Conservation (phyloP, 2,797 vertebrate genomes). For the Xerus rutilus region DNA sequence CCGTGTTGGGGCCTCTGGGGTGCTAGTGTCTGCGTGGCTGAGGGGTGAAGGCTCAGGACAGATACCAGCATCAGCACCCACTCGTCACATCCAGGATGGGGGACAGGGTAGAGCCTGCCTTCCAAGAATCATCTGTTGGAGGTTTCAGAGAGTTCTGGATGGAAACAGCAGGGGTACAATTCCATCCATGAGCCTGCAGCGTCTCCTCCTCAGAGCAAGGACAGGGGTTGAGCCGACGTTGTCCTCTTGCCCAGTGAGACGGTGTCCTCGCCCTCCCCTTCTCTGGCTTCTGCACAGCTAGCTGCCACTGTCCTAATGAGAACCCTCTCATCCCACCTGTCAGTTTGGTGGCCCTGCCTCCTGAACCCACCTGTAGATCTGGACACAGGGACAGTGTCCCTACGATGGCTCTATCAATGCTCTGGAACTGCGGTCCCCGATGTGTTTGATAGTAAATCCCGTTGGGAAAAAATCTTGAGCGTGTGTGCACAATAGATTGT, state of each 20-base stretch:
- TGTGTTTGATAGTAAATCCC: too few species aligned
- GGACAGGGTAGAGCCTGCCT: not conserved
- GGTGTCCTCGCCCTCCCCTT: accelerated
- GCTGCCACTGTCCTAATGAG: not conserved
- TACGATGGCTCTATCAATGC: too few species aligned
- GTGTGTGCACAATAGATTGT: not conserved
- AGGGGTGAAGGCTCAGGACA: not conserved
- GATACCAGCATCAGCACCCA: accelerated
- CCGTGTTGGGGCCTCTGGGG: accelerated
- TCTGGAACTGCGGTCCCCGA: not conserved
- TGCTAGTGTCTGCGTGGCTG: not conserved
- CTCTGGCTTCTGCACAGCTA: not conserved
- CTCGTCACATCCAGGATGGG: accelerated
- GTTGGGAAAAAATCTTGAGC: not conserved
- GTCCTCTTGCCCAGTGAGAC: not conserved
- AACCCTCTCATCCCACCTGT: not conserved
- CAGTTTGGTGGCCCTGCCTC: accelerated
- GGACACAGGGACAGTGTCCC: accelerated
- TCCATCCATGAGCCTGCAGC: accelerated
- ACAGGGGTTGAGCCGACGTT: not conserved
- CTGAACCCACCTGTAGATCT: not conserved
- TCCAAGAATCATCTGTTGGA: not conserved
- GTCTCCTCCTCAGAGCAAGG: not conserved
- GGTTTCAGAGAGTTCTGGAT: not conserved
- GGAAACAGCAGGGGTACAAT: not conserved